These are phyloP conservation scores for Drosophila asahinai DNA, from an alignment of 1,140 invertebrate genomes.

Conservation along the genomic window DNA sequence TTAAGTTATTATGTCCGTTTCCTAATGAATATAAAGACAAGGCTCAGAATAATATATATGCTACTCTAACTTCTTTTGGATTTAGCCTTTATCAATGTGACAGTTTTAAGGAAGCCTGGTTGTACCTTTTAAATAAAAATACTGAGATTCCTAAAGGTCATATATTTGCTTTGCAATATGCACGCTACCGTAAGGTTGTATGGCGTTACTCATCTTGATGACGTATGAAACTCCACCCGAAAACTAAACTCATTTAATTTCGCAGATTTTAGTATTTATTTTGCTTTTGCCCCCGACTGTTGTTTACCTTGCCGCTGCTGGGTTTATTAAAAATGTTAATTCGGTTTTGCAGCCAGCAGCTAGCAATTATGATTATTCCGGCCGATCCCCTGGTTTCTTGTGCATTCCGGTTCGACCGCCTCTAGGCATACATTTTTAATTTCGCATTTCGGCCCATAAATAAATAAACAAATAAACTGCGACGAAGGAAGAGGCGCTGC, in stretches of 20 bases:
- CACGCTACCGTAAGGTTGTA: too few species aligned
- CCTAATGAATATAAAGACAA: too few species aligned
- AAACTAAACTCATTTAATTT: constrained; percentile 3
- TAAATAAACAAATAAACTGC: constrained; percentile 62
- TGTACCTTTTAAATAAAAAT: too few species aligned
- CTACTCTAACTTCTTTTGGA: too few species aligned
- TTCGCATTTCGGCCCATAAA: constrained; percentile 73
- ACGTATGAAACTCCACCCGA: background rate
- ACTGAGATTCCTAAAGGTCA: too few species aligned
- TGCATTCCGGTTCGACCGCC: constrained; percentile 48
- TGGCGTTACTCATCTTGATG: too few species aligned
- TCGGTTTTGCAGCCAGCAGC: constrained; percentile 40
- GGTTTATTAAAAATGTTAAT: constrained; percentile 70
- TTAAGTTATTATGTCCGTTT: too few species aligned
- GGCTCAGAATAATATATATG: too few species aligned
- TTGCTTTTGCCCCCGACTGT: constrained; percentile 10
- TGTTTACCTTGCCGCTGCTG: constrained; percentile 42
- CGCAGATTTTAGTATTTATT: constrained; percentile 17
- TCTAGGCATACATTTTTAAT: constrained; percentile 74
- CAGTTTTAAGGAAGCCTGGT: too few species aligned
- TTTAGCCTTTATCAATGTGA: too few species aligned
- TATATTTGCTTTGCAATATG: too few species aligned
- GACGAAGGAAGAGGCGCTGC: background rate
- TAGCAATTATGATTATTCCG: constrained; percentile 68
- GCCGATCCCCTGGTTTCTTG: constrained; percentile 34